A percentile compares a stretch with the other conserved stretches of the same genome.
Evolutionary conservation across 2,113 vertebrate genomes (phyloP).

Genomic region (Calyptommatus sinebrachiatus): DNA sequence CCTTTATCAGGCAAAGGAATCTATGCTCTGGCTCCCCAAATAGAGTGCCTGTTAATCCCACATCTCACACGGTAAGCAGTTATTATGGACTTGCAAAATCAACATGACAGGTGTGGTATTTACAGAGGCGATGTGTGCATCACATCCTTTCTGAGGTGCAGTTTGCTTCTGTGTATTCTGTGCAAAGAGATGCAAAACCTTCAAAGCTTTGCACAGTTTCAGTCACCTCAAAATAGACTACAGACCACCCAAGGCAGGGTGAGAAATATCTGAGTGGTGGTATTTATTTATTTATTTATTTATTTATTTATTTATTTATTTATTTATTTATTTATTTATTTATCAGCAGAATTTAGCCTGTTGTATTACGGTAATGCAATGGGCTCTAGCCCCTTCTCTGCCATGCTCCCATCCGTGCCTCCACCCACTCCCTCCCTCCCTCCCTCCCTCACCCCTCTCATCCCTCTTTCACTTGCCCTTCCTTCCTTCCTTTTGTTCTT

Average conservation of each 20-base stretch:
- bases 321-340: too few relatives aligned
- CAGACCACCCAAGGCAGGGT: neutral
- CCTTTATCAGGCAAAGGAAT: conserved; percentile 1
- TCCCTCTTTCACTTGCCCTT: too few relatives aligned
- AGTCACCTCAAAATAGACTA: neutral
- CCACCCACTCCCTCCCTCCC: too few relatives aligned
- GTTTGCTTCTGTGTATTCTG: neutral
- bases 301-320: too few relatives aligned
- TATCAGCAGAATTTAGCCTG: too few relatives aligned
- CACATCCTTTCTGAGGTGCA: too few relatives aligned
- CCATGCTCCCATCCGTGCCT: too few relatives aligned
- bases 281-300: neutral
- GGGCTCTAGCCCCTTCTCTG: too few relatives aligned
- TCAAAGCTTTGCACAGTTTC: neutral
- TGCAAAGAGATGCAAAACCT: neutral
- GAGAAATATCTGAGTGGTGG: neutral
- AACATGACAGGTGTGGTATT: neutral
- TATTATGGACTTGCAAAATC: neutral
- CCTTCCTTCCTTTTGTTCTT: too few relatives aligned
- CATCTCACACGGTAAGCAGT: neutral
- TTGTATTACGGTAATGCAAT: too few relatives aligned
- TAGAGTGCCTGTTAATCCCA: neutral
- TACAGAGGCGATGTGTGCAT: neutral
- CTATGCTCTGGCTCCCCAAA: neutral
- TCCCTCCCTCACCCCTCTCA: too few relatives aligned